Conservation (phyloP, 37 sponge, comb jelly and placozoan species). For the Hexactinellida sp. region DNA sequence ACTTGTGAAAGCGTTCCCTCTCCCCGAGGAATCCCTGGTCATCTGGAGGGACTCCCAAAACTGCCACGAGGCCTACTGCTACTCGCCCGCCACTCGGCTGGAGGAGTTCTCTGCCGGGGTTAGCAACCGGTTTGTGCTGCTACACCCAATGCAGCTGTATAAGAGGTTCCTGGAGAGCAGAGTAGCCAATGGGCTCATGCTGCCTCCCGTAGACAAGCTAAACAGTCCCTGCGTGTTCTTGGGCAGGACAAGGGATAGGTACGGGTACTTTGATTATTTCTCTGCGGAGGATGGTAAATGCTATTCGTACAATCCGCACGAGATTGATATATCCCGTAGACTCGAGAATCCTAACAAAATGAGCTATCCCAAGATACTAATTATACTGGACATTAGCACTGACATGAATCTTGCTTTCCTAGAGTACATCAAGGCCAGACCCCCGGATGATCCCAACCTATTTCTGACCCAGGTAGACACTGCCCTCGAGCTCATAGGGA, state of each 20-base stretch:
- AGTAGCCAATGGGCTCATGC: not conserved
- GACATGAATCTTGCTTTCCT: not conserved
- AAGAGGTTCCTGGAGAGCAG: not conserved
- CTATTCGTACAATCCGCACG: not conserved
- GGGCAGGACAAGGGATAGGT: not conserved
- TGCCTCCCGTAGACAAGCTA: not conserved
- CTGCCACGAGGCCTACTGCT: not conserved
- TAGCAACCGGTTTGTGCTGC: not conserved
- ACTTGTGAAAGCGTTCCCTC: not conserved
- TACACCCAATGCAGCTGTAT: not conserved
- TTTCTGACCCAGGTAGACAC: not conserved
- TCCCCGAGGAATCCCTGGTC: not conserved
- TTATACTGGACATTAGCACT: not conserved
- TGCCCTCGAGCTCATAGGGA: not conserved
- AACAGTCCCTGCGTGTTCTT: not conserved
- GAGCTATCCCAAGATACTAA: not conserved
- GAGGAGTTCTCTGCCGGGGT: not conserved
- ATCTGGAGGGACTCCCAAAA: not conserved
- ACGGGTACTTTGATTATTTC: conserved; percentile 10
- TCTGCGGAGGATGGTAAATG: not conserved
- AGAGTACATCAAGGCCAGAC: not conserved
- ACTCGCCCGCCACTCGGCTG: not conserved
- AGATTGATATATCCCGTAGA: not conserved
- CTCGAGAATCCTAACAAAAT: not conserved
- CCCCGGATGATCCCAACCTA: not conserved